phyloP scores from a whole-genome alignment of 2,888 invertebrate species.

The Hirudinaria manillensis region DNA sequence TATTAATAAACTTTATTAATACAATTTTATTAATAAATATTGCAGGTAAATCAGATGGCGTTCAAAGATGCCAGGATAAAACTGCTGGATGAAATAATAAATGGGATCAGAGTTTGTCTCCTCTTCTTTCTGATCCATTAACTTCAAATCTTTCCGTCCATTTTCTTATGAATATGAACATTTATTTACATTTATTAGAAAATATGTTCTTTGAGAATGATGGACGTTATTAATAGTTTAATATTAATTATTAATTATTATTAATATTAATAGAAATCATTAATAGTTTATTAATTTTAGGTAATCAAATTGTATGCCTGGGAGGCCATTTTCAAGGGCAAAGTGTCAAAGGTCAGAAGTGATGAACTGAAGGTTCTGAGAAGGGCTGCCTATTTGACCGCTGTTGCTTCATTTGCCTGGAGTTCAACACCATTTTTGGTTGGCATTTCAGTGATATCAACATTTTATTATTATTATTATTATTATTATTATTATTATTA shows the following conservation, averaged over 20 bases:
- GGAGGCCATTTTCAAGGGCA: slow-evolving; percentile 10
- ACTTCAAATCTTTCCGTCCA: too few relatives aligned
- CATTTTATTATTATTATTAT: background rate
- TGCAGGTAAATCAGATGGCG: slow-evolving; percentile 21
- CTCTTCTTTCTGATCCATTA: too few relatives aligned
- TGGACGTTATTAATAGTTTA: too few relatives aligned
- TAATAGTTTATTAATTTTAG: slow-evolving; percentile 7
- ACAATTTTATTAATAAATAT: background rate
- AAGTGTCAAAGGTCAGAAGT: slow-evolving; percentile 12
- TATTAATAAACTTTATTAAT: background rate
- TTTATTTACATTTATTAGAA: too few relatives aligned
- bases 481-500: background rate
- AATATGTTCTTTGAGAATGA: too few relatives aligned
- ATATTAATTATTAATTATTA: too few relatives aligned
- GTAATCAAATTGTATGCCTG: slow-evolving; percentile 27
- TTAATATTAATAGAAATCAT: too few relatives aligned
- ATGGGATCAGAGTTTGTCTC: slow-evolving; percentile 24
- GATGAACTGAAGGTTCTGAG: slow-evolving; percentile 2
- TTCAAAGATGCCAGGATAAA: slow-evolving; percentile 26
- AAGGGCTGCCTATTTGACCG: slow-evolving; percentile 23
- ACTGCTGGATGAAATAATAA: slow-evolving; percentile 23
- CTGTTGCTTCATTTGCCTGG: slow-evolving; percentile 26
- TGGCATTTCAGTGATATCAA: background rate
- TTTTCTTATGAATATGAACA: too few relatives aligned
- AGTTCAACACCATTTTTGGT: slow-evolving; percentile 23